Base-by-base conservation (phyloP, 2,113 vertebrate genomes). In the Solenodon paradoxus region DNA sequence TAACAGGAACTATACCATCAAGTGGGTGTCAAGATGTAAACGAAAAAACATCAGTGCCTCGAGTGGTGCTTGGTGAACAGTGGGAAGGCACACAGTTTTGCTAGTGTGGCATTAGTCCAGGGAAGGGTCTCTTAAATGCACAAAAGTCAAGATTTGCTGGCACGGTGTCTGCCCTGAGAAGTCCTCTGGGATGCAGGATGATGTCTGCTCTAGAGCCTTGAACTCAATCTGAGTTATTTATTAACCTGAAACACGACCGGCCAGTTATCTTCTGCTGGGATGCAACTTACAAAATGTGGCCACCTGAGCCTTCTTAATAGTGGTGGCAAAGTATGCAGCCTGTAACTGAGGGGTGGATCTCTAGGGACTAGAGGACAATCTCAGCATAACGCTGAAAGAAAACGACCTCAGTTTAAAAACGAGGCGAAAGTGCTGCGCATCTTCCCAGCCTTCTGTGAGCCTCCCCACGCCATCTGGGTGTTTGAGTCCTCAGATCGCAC, bases 401-500 rank as follows among this genome's bases (percentile, higher is more conserved):
- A 42, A 42, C 26, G 45, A 53, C 1, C 42, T 68, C 47, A 49
- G 4, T 66, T 88, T 77, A 80, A 66, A 80, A 93, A 47, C 10
- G 6, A 0, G 2, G 30, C 69, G 12, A 63, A 53, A 53, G 80
- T 32, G 9, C 40, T 69, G 5, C 19, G 2, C 4, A 57, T 53
- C 9, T 59, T 57, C 13, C 30, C 30, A 71, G 35, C 5, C 19
- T 35, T 40, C 12, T 7, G 9, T 38, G 19, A 15, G 9, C 30
- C 53, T 32, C 53, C 3, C 35, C 19, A 7, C 32, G 19, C n/a
- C 40, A 45, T 53, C 35, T 22, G 26, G 30, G 20, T 0, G 0
- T 47, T 35, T 51, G 35, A 82, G 80, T 63, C 32, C 12, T 20
- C 11, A 55, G 30, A 61, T 10, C 17, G 9, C 13, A 20, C 17